Evolutionary conservation across 1,140 invertebrate genomes (phyloP).

Genomic region (Nasonia longicornis): DNA sequence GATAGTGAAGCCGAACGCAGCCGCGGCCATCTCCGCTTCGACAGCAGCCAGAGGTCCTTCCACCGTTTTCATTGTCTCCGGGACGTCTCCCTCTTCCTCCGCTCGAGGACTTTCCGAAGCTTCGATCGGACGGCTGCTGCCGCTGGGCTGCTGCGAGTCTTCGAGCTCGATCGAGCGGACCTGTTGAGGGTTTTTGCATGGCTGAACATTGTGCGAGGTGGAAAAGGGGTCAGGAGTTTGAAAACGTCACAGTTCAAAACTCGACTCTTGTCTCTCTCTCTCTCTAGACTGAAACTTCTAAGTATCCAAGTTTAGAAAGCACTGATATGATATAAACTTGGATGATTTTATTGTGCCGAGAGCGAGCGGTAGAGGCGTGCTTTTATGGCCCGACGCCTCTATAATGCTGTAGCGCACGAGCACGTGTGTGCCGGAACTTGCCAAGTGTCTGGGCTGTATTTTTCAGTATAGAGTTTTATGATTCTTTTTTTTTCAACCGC

Average conservation of each 20-base stretch:
- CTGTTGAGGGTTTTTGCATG: not conserved
- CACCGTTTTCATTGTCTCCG: no score
- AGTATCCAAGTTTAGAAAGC: conserved; percentile 6
- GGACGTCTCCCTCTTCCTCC: not conserved
- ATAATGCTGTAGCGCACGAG: no score
- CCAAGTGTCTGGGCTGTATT: no score
- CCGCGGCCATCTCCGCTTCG: no score
- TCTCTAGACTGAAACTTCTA: not conserved
- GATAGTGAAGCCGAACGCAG: no score
- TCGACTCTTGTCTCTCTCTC: not conserved
- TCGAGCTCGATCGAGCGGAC: not conserved
- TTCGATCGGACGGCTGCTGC: not conserved
- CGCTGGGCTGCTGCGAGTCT: not conserved
- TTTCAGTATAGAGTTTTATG: no score
- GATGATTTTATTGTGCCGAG: conserved; percentile 1
- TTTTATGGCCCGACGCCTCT: no score
- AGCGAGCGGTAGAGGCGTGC: no score
- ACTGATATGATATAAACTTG: conserved; percentile 10
- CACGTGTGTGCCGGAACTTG: no score
- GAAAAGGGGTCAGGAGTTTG: not conserved
- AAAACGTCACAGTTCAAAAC: conserved; percentile 6
- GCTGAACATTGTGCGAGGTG: not conserved
- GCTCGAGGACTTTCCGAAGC: not conserved
- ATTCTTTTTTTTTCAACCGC: no score
- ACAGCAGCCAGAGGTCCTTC: no score